phyloP scores from a whole-genome alignment of 2,888 invertebrate genomes.

The Ormyrus rosae region DNA sequence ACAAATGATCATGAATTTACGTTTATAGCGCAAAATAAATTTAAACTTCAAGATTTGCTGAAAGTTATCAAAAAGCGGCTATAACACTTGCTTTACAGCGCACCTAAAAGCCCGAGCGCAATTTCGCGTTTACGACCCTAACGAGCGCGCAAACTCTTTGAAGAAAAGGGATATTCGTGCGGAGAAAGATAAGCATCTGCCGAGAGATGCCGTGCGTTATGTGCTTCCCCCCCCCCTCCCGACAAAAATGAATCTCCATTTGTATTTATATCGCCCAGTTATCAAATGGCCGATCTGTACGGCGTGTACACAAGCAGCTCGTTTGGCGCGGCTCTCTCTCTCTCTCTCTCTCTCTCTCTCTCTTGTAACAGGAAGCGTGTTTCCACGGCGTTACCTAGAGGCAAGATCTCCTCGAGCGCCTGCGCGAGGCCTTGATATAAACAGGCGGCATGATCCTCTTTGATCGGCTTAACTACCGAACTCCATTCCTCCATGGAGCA shows the following conservation, averaged over 20 bases:
- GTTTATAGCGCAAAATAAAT: too few species aligned
- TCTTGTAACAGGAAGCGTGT: too few species aligned
- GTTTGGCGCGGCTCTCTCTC: neutral
- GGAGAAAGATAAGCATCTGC: slow-evolving; percentile 18
- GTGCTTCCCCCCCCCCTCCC: neutral
- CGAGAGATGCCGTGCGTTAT: slow-evolving; percentile 3
- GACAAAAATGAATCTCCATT: slow-evolving; percentile 50
- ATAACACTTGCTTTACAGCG: neutral
- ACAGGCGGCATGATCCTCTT: slow-evolving; percentile 63
- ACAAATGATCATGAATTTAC: too few species aligned
- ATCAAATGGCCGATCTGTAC: neutral
- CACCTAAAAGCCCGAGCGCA: slow-evolving; percentile 11
- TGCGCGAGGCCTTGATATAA: slow-evolving; percentile 36
- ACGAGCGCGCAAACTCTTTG: too few species aligned
- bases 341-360: too few species aligned
- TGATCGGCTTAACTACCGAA: slow-evolving; percentile 63
- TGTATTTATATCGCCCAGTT: slow-evolving; percentile 36
- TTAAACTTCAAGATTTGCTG: neutral
- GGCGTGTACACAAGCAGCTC: neutral
- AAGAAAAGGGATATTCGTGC: neutral
- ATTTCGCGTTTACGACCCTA: slow-evolving; percentile 1
- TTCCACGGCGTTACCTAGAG: too few species aligned
- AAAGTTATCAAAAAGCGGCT: slow-evolving; percentile 5
- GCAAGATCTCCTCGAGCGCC: neutral
- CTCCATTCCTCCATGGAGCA: slow-evolving; percentile 10